Conservation (phyloP, 2,888 invertebrate genomes). For the Deilephila elpenor region DNA sequence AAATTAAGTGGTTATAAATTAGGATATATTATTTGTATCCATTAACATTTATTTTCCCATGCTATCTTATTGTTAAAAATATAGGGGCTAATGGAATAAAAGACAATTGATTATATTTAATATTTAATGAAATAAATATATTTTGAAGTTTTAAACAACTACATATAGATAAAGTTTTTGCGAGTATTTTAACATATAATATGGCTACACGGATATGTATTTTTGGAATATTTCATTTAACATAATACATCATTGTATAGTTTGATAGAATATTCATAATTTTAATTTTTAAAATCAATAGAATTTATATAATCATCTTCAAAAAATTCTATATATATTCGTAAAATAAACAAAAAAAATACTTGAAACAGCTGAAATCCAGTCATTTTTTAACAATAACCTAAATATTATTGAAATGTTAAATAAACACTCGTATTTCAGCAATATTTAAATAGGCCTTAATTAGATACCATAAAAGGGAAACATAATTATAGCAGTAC, state of each 20-base stretch:
- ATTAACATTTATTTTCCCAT: too few relatives aligned
- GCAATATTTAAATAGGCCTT: background rate
- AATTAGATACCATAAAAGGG: too few relatives aligned
- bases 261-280: background rate
- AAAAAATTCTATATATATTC: background rate
- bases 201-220: conserved; percentile 6
- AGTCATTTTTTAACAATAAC: too few relatives aligned
- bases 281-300: background rate
- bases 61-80: background rate
- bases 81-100: background rate
- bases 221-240: conserved; percentile 19
- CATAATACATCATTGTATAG: background rate
- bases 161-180: conserved; percentile 4
- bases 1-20: too few relatives aligned
- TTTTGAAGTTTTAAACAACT: conserved; percentile 20
- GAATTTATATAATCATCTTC: conserved; percentile 4
- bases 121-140: conserved; percentile 26
- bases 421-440: background rate
- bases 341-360: background rate
- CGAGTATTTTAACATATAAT: conserved; percentile 1
- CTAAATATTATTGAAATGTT: too few relatives aligned
- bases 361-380: background rate
- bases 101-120: background rate
- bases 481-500: background rate
- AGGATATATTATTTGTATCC: too few relatives aligned